Conservation (phyloP, 2,888 invertebrate species). For the Holacanthella duospinosa region DNA sequence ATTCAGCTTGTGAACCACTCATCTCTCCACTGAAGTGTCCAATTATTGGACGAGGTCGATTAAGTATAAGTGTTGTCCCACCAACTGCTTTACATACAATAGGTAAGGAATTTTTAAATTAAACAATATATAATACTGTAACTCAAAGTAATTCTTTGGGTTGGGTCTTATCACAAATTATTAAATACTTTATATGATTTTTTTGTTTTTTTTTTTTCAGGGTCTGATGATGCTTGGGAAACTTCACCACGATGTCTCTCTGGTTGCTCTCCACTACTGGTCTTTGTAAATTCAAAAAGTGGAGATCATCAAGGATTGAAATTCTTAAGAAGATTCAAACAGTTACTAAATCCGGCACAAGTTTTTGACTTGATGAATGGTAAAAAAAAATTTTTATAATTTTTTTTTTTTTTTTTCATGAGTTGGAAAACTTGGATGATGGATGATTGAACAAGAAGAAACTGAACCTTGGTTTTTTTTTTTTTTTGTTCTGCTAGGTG, state of each 20-base stretch:
- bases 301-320: constrained; percentile 97
- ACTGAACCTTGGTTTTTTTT: no score
- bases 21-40: constrained; percentile 70
- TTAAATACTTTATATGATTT: constrained; percentile 3
- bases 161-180: background rate
- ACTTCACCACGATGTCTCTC: constrained; percentile 56
- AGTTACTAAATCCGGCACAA: constrained; percentile 91
- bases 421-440: no score
- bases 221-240: constrained; percentile 83
- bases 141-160: background rate
- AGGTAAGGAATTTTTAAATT: no score
- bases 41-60: constrained; percentile 63
- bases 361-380: constrained; percentile 91
- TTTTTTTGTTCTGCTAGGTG: constrained; percentile 7
- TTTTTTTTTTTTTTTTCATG: background rate
- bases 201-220: constrained; percentile 40
- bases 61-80: constrained; percentile 78
- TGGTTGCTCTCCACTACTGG: constrained; percentile 69
- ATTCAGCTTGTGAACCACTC: constrained; percentile 76
- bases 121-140: no score
- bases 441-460: no score
- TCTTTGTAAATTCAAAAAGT: constrained; percentile 95
- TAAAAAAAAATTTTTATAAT: background rate
- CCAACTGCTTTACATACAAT: constrained; percentile 86
- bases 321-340: constrained; percentile 86